phyloP scores from a whole-genome alignment of 1,140 invertebrate species.

The Hyposmocoma kahamanoa region DNA sequence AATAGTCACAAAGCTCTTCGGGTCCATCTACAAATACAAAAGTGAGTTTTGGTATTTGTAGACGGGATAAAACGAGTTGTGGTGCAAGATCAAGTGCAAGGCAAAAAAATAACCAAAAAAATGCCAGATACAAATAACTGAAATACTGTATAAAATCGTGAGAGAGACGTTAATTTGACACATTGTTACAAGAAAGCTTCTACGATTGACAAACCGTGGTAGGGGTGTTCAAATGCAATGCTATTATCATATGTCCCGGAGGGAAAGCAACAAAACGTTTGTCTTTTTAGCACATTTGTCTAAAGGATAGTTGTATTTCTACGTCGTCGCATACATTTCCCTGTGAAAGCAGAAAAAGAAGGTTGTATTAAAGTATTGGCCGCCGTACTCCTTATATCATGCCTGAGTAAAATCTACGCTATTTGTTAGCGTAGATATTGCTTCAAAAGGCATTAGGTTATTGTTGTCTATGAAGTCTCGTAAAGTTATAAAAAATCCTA shows the following conservation, averaged over 20 bases:
- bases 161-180: slow-evolving; percentile 1
- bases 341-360: slow-evolving; percentile 37
- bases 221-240: slow-evolving; percentile 21
- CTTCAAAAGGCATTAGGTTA: no score
- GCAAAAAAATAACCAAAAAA: no score
- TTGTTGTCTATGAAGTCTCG: no score
- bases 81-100: no score
- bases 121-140: no score
- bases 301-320: slow-evolving; percentile 57
- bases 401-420: slow-evolving; percentile 4
- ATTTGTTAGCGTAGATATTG: no score
- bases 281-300: slow-evolving; percentile 69
- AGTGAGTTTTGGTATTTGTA: no score
- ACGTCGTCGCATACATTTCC: slow-evolving; percentile 43
- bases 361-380: slow-evolving; percentile 30
- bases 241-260: slow-evolving; percentile 61
- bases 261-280: slow-evolving; percentile 53
- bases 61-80: no score
- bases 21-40: no score
- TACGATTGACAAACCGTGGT: not conserved
- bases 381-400: slow-evolving; percentile 11
- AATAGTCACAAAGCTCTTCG: no score
- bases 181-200: not conserved
- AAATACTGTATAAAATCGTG: no score
- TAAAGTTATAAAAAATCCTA: no score